Evolutionary conservation across 2,888 invertebrate species (phyloP).

Genomic region (Apantesis nais): DNA sequence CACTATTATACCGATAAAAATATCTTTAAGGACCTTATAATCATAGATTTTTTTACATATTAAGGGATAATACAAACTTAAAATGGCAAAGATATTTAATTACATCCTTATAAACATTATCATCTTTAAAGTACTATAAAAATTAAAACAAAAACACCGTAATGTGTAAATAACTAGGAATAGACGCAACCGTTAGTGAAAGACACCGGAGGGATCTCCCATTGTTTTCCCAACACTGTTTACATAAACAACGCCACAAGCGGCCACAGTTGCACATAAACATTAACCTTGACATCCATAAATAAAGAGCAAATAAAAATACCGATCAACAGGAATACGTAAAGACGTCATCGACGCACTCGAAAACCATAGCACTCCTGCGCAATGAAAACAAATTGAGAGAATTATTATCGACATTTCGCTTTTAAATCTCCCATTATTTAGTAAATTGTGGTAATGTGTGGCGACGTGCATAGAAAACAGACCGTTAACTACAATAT

Average conservation of each 20-base stretch:
- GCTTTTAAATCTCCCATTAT: conserved; percentile 66
- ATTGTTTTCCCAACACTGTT: conserved; percentile 36
- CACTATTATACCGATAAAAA: too few relatives aligned
- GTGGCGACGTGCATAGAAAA: conserved; percentile 73
- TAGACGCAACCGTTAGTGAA: conserved; percentile 16
- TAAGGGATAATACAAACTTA: background rate
- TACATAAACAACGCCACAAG: conserved; percentile 27
- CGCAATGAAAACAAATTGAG: conserved; percentile 64
- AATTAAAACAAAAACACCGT: background rate
- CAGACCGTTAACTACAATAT: conserved; percentile 63
- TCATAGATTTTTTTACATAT: too few relatives aligned
- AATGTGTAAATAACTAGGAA: background rate
- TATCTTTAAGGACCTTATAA: too few relatives aligned
- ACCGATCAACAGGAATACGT: conserved; percentile 53
- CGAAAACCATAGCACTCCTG: conserved; percentile 44
- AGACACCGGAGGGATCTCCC: conserved; percentile 30
- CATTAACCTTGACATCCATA: conserved; percentile 68
- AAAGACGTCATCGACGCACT: conserved; percentile 54
- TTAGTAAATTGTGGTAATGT: conserved; percentile 70
- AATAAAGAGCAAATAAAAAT: conserved; percentile 55
- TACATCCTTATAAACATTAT: background rate
- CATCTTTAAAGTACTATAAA: background rate
- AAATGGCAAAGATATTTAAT: background rate
- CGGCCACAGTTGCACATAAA: conserved; percentile 40
- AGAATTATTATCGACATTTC: conserved; percentile 65